Percentiles rank a stretch among this genome's conserved stretches.
phyloP scores from a whole-genome alignment of 2,888 invertebrate genomes.

The Caenorhabditis japonica region DNA sequence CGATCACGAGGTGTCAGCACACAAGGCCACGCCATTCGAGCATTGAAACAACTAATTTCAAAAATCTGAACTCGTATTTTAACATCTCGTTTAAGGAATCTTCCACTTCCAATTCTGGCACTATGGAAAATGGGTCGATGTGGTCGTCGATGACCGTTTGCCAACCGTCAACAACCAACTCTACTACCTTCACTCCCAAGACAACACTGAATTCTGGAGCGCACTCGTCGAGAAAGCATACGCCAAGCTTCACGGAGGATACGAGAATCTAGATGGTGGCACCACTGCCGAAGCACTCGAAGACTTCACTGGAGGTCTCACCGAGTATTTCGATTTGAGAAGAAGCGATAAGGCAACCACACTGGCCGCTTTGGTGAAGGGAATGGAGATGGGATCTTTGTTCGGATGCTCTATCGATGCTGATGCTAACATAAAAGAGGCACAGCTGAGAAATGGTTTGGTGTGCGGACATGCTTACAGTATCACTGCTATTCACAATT shows the following conservation, averaged over 20 bases:
- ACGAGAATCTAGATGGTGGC: conserved; percentile 96
- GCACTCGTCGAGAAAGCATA: conserved; percentile 94
- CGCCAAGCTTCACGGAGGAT: conserved; percentile 85
- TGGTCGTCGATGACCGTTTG: conserved; percentile 91
- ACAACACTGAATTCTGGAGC: conserved; percentile 94
- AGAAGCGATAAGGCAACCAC: conserved; percentile 43
- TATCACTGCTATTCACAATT: conserved; percentile 82
- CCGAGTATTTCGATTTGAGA: conserved; percentile 82
- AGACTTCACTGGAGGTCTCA: conserved; percentile 86
- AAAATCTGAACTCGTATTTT: background rate
- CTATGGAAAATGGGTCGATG: conserved; percentile 84
- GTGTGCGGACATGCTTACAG: conserved; percentile 94
- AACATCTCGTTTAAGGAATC: conserved; percentile 55
- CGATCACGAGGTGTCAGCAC: too few relatives aligned
- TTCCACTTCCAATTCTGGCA: conserved; percentile 85
- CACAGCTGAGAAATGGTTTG: conserved; percentile 82
- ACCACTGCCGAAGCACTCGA: conserved; percentile 98
- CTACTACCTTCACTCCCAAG: conserved; percentile 87
- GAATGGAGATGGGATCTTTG: conserved; percentile 89
- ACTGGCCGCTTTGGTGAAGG: conserved; percentile 88
- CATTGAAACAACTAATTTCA: too few relatives aligned
- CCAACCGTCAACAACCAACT: conserved; percentile 88
- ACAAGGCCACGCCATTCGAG: too few relatives aligned
- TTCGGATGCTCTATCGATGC: conserved; percentile 93
- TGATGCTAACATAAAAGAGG: conserved; percentile 48